phyloP scores from a whole-genome alignment of 1,140 invertebrate genomes.

The Oncopodura yosiiana region DNA sequence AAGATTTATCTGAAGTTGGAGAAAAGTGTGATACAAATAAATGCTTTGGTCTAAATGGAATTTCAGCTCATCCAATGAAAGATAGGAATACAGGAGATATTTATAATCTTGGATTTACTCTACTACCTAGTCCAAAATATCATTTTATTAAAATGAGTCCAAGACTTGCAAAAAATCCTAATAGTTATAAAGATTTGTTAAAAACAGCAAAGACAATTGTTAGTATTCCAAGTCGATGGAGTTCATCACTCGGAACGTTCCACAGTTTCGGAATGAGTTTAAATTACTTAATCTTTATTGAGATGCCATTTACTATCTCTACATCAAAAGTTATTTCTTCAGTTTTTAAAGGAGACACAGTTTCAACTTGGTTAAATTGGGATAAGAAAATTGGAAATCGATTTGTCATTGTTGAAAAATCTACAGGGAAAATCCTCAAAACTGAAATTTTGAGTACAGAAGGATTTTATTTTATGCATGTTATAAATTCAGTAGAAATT shows the following conservation, averaged over 20 bases:
- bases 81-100: slow-evolving; percentile 6
- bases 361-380: slow-evolving; percentile 21
- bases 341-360: slow-evolving; percentile 13
- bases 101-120: slow-evolving; percentile 16
- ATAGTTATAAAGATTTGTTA: slow-evolving; percentile 14
- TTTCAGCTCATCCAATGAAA: slow-evolving; percentile 9
- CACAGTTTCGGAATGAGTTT: slow-evolving; percentile 47
- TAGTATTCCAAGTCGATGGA: slow-evolving; percentile 39
- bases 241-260: slow-evolving; percentile 33
- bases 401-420: slow-evolving; percentile 43
- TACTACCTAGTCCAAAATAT: background rate
- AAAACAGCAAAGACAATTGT: slow-evolving; percentile 36
- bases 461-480: slow-evolving; percentile 48
- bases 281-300: slow-evolving; percentile 45
- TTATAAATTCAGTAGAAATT: slow-evolving; percentile 48
- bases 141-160: background rate
- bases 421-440: slow-evolving; percentile 40
- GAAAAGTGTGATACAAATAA: slow-evolving; percentile 23
- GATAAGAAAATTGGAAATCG: slow-evolving; percentile 37
- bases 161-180: slow-evolving; percentile 3
- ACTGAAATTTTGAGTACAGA: slow-evolving; percentile 39
- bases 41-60: slow-evolving; percentile 22
- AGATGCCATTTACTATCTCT: slow-evolving; percentile 36
- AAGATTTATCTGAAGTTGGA: slow-evolving; percentile 8
- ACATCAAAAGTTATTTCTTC: slow-evolving; percentile 13